Evolutionary conservation across 2,888 invertebrate genomes (phyloP), one percentile per base, ranked within the genome.

Genomic region (Tipula vernalis): DNA sequence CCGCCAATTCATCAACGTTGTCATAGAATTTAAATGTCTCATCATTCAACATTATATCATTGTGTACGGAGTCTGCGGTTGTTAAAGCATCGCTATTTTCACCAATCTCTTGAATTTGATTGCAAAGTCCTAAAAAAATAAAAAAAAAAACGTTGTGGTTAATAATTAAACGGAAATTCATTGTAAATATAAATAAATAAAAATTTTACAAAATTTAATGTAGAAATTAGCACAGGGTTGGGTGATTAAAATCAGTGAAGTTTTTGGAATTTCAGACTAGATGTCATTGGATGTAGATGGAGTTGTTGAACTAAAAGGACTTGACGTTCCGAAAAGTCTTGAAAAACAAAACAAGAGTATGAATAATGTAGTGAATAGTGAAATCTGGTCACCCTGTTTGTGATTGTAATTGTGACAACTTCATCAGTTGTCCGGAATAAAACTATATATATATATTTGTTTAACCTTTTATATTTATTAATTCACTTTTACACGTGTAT

Each of bases 161-260:
- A 84, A 41, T 15, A 39, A 39, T 84, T 84, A 84, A 83, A 39
- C 84, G 84, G 84, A 84, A 84, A 84, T 84, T 84, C n/a, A 41
- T 84, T 84, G 83, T 84, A 84, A 15, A 39, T 71, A 10, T 18
- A 3, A 28, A 71, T 51, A 51, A 71, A 71, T 71, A 13, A 51
- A 51, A 15, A 15, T 4, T 51, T 0, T 5, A 15, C 4, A 51
- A 4, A 15, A 3, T 18, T 1, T 28, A 28, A 71, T 18, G 71
- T 18, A 3, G 71, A 28, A 10, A 71, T 71, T 71, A 13, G 28
- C 18, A 6, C 5, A 15, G 5, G n/a, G 5, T 15, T 57, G 71
- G 71, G 6, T 28, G 15, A 6, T 51, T 15, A 51, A 6, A 51
- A 15, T 15, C 51, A 15, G n/a, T 0, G 15, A 51, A 39, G n/a